These are phyloP conservation scores for Otolemur garnettii DNA, from an alignment of 2,113 vertebrate genomes.

Conservation along the genomic window DNA sequence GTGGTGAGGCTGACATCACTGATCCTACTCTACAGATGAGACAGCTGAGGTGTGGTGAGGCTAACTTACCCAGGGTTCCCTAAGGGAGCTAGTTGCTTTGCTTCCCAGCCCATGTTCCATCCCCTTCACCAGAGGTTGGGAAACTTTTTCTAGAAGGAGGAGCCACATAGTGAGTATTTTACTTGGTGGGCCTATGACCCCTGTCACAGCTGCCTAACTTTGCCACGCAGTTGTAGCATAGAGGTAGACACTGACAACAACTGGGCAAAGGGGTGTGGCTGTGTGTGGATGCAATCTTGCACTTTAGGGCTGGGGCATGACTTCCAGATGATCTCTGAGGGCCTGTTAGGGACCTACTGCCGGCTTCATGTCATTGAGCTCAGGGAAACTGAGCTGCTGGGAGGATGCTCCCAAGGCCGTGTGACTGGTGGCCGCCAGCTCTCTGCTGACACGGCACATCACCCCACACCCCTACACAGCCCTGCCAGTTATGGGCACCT, in stretches of 20 bases:
- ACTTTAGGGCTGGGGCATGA: no score
- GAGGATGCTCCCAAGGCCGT: rapidly evolving
- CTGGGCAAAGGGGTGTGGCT: not conserved
- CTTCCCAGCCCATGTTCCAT: not conserved
- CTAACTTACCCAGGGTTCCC: not conserved
- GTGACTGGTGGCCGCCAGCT: no score
- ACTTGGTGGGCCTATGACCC: not conserved
- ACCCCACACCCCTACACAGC: no score
- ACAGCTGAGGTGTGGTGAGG: not conserved
- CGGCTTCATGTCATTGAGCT: rapidly evolving
- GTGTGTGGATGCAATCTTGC: not conserved
- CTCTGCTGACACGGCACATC: not conserved
- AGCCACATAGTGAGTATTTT: not conserved
- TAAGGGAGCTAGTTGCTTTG: not conserved
- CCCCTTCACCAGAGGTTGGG: not conserved
- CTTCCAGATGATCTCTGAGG: not conserved
- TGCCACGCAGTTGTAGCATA: not conserved
- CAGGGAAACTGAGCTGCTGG: not conserved
- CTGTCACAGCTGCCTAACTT: not conserved
- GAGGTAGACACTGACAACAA: rapidly evolving
- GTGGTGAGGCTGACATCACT: rapidly evolving
- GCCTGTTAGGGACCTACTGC: not conserved
- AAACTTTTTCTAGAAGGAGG: not conserved
- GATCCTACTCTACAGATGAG: not conserved
- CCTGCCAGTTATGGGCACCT: conserved; percentile 22